These are phyloP conservation scores for Ylistrum balloti DNA, from an alignment of 1,140 invertebrate species.

Conservation along the genomic window DNA sequence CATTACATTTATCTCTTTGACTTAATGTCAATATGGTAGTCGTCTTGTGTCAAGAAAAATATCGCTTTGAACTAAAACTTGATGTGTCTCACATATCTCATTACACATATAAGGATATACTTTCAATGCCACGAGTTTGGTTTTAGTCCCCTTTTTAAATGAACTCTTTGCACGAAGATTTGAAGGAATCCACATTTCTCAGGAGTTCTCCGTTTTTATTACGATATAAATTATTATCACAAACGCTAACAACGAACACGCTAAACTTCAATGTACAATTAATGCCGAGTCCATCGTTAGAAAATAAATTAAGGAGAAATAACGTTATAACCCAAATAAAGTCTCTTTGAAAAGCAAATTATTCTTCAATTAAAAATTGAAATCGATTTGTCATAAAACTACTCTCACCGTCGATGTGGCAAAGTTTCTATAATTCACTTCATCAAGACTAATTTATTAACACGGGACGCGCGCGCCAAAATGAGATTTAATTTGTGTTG, in stretches of 20 bases:
- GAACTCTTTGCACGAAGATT: neutral
- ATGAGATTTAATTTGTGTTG: neutral
- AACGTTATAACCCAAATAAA: neutral
- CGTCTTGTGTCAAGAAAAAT: neutral
- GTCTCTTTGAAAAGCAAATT: constrained; percentile 13
- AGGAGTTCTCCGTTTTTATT: neutral
- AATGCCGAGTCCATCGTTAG: neutral
- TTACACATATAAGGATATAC: neutral
- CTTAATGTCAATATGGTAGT: neutral
- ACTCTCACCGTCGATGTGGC: neutral
- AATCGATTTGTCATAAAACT: constrained; percentile 25
- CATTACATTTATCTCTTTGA: neutral
- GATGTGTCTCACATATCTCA: neutral
- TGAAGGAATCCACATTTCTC: neutral
- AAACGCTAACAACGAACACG: neutral
- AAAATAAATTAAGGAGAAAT: neutral
- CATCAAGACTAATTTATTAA: constrained; percentile 16
- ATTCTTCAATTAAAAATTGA: neutral
- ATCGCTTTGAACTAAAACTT: neutral
- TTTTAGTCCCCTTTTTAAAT: neutral
- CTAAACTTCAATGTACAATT: neutral
- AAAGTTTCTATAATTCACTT: neutral
- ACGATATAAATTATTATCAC: neutral
- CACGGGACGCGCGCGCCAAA: neutral
- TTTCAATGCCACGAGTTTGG: neutral